phyloP scores from a whole-genome alignment of 2,113 vertebrate genomes.

The Aptenodytes forsteri region DNA sequence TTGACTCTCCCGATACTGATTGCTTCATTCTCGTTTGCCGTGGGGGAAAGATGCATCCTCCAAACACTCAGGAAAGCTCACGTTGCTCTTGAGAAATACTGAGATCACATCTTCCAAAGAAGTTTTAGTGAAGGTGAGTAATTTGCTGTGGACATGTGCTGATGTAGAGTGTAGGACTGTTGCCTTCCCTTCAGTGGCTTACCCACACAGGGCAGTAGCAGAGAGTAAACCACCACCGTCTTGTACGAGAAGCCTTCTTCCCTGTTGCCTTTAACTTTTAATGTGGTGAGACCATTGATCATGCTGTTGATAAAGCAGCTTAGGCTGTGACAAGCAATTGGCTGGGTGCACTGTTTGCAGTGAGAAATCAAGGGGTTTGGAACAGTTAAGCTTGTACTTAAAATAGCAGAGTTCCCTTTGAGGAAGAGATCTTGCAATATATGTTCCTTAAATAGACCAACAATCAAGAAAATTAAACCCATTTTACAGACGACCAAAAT shows the following conservation, averaged over 20 bases:
- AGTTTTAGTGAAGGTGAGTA: fast-evolving
- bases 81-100: not conserved
- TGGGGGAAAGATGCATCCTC: not conserved
- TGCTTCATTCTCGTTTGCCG: not conserved
- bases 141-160: not conserved
- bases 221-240: not conserved
- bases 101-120: not conserved
- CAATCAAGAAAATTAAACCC: not conserved
- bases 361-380: not conserved
- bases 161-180: not conserved
- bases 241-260: not conserved
- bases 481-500: not conserved
- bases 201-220: not conserved
- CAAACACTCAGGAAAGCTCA: not conserved
- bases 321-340: not conserved
- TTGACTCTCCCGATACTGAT: not conserved
- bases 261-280: not conserved
- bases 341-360: not conserved
- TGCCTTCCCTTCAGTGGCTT: not conserved
- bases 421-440: not conserved
- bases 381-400: not conserved
- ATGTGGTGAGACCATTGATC: not conserved
- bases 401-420: not conserved
- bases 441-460: not conserved
- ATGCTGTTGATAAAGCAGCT: not conserved